phyloP scores from a whole-genome alignment of 2,888 invertebrate genomes.

The Lacanobia oleracea region DNA sequence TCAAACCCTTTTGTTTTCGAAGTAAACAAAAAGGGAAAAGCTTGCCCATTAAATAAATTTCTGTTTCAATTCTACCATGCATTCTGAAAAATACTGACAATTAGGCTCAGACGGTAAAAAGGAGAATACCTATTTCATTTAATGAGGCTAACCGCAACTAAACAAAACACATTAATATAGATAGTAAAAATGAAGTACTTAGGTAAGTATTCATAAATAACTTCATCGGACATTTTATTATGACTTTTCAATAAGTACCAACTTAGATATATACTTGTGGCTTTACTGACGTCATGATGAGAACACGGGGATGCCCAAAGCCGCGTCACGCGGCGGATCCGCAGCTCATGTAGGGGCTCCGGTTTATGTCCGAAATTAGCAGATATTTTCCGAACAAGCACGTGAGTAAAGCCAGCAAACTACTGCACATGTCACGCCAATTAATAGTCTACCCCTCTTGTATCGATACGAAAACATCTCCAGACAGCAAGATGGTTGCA shows the following conservation, averaged over 20 bases:
- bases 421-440: slow-evolving; percentile 3
- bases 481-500: background rate
- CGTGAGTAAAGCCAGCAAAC: slow-evolving; percentile 16
- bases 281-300: slow-evolving; percentile 24
- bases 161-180: background rate
- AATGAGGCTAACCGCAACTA: slow-evolving; percentile 18
- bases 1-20: slow-evolving; percentile 48
- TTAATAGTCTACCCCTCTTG: background rate
- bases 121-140: slow-evolving; percentile 3
- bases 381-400: background rate
- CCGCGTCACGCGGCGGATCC: slow-evolving; percentile 4
- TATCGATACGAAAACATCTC: background rate
- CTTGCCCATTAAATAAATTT: slow-evolving; percentile 36
- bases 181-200: background rate
- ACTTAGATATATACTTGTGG: slow-evolving; percentile 3
- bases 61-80: slow-evolving; percentile 24
- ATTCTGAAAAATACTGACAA: slow-evolving; percentile 23
- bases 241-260: slow-evolving; percentile 3
- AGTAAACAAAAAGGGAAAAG: slow-evolving; percentile 33
- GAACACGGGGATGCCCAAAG: slow-evolving; percentile 3
- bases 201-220: slow-evolving; percentile 12
- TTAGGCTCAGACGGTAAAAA: slow-evolving; percentile 9
- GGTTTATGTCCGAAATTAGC: slow-evolving; percentile 16
- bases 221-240: background rate
- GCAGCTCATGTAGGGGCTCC: slow-evolving; percentile 10